Percentiles rank a stretch among this genome's conserved stretches.
Evolutionary conservation across 2,797 vertebrate species (phyloP).

Genomic region (Enteromius trimaculatus): DNA sequence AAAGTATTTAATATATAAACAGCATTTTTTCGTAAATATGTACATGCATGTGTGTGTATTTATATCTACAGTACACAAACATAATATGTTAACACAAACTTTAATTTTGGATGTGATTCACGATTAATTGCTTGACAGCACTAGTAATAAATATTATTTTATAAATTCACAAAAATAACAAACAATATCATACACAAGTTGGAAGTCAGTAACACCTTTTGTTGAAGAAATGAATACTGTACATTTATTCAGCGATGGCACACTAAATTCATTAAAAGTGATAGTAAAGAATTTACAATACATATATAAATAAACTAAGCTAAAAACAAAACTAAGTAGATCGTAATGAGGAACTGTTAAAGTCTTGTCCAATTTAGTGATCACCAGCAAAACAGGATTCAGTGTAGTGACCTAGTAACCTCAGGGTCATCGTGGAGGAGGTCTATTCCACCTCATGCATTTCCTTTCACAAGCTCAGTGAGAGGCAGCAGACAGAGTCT

Average conservation of each 20-base stretch:
- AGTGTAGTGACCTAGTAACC: slow-evolving; percentile 2
- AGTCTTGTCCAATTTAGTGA: neutral
- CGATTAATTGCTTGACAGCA: no score
- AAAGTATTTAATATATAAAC: neutral
- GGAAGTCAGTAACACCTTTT: neutral
- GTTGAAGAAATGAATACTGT: neutral
- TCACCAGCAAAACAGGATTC: neutral
- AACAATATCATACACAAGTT: neutral
- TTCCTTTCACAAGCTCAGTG: slow-evolving; percentile 23
- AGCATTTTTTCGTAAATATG: no score
- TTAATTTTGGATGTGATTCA: no score
- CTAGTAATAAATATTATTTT: neutral
- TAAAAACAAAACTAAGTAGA: no score
- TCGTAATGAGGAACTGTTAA: neutral
- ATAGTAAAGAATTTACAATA: no score
- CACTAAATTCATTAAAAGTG: neutral
- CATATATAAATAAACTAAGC: no score
- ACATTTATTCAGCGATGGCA: neutral
- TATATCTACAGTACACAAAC: no score
- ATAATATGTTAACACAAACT: no score
- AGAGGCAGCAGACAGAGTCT: slow-evolving; percentile 38
- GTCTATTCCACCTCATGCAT: neutral
- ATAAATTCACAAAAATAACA: neutral
- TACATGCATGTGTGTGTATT: no score
- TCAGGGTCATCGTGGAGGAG: slow-evolving; percentile 1